Conservation (phyloP, 2,888 invertebrate genomes). For the Mesopsocus fuscifrons region DNA sequence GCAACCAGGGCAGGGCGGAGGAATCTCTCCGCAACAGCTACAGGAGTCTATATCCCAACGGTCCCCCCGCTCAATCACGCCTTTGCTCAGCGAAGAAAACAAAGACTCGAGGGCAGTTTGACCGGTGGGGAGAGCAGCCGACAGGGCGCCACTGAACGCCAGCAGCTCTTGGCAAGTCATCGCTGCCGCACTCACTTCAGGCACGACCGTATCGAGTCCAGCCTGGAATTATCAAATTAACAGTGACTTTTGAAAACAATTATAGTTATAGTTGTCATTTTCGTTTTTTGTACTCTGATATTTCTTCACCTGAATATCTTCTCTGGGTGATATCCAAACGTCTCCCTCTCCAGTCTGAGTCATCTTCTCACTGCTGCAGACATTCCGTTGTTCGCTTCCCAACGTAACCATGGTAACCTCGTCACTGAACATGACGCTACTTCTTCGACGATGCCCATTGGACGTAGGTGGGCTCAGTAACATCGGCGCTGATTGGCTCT, state of each 20-base stretch:
- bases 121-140: slow-evolving; percentile 76
- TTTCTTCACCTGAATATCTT: background rate
- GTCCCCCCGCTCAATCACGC: slow-evolving; percentile 23
- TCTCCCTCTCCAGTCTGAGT: slow-evolving; percentile 65
- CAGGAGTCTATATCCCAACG: slow-evolving; percentile 2
- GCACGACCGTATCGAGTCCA: slow-evolving; percentile 26
- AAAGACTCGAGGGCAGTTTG: slow-evolving; percentile 62
- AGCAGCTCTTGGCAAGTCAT: slow-evolving; percentile 80
- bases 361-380: slow-evolving; percentile 75
- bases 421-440: slow-evolving; percentile 80
- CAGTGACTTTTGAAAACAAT: too few relatives aligned
- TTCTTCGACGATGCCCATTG: slow-evolving; percentile 41
- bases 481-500: slow-evolving; percentile 45
- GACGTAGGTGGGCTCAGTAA: slow-evolving; percentile 54
- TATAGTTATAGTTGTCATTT: too few relatives aligned
- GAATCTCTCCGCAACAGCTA: slow-evolving; percentile 8
- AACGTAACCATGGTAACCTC: slow-evolving; percentile 19
- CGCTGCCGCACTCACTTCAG: slow-evolving; percentile 31
- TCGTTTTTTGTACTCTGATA: too few relatives aligned
- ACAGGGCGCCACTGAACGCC: slow-evolving; percentile 79
- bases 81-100: slow-evolving; percentile 60
- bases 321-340: slow-evolving; percentile 30
- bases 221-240: slow-evolving; percentile 19
- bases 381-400: slow-evolving; percentile 28
- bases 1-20: background rate